Evolutionary conservation across 2,888 invertebrate species (phyloP), one percentile per base, ranked within the genome.

Genomic region (Chymomyza procnemis): DNA sequence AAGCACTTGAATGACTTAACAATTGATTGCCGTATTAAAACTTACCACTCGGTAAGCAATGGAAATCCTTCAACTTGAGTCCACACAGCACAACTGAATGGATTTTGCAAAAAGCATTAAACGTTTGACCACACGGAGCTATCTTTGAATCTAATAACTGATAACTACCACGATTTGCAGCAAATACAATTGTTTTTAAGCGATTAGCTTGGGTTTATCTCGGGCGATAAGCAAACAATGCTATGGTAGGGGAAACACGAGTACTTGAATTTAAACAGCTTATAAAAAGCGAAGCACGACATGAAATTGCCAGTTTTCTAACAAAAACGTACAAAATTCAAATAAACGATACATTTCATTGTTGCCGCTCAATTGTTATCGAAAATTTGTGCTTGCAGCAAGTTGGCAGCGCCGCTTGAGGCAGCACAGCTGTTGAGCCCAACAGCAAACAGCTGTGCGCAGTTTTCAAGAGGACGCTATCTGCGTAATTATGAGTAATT

Each of bases 211-310:
- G 57, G 67, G 34, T 67, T 74, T 72, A 73, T 68, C 61, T 56
- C 59, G 30, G 6, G 66, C 67, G 86, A 84, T 84, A 81, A 71
- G 86, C 85, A 78, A 84, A 50, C 16, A 18, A 1, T 50, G 48
- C 2, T 41, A 12, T 12, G 9, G 12, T 3, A 41, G 34, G 1
- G 1, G 6, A 41, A 41, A 41, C 12, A 41, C 1, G 12, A 41
- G 34, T 1, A 41, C 34, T 41, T 12, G 34, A 41, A 41, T 12
- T 9, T 41, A 2, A 41, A 1, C 12, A 41, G 12, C 12, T 12
- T 2, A 41, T 41, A 26, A 6, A 26, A 26, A 26, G 26, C 1
- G 4, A 0, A 1, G 26, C 26, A 26, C 1, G 8, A 26, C 8
- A 6, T 6, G 1, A 41, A 12, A 41, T 1, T 41, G 1, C 8